These are phyloP conservation scores for Limosa lapponica DNA, from an alignment of 2,797 vertebrate genomes.

Conservation along the genomic window DNA sequence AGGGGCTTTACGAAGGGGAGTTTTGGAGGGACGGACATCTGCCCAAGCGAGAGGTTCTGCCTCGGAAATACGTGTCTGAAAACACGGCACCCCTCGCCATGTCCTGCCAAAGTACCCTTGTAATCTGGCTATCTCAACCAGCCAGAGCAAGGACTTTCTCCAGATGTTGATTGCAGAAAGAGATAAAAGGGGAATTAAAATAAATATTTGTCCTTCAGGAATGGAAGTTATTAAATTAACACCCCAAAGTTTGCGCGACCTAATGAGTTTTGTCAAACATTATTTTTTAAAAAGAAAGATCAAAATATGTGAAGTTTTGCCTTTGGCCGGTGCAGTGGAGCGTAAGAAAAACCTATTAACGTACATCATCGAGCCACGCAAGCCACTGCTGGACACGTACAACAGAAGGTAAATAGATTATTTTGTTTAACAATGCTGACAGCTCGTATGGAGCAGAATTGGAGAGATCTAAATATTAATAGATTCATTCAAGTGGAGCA, in stretches of 20 bases:
- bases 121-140: neutral
- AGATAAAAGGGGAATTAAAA: conserved; percentile 30
- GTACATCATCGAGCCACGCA: neutral
- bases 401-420: conserved; percentile 69
- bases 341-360: conserved; percentile 45
- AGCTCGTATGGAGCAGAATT: conserved; percentile 64
- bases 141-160: neutral
- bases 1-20: neutral
- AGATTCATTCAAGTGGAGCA: conserved; percentile 76
- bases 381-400: conserved; percentile 21
- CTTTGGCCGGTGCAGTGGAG: neutral
- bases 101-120: neutral
- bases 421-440: conserved; percentile 58
- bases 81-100: rapidly evolving
- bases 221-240: conserved; percentile 57
- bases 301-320: conserved; percentile 38
- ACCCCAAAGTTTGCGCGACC: neutral
- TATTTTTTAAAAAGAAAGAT: conserved; percentile 35
- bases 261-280: conserved; percentile 43
- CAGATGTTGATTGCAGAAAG: conserved; percentile 9
- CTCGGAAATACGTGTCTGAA: neutral
- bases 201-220: conserved; percentile 45
- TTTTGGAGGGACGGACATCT: neutral
- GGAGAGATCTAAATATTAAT: conserved; percentile 69
- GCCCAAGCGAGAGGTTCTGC: neutral